A percentile compares a stretch with the other conserved stretches of the same genome.
Evolutionary conservation across 2,113 vertebrate species (phyloP).

Genomic region (Carlito syrichta): DNA sequence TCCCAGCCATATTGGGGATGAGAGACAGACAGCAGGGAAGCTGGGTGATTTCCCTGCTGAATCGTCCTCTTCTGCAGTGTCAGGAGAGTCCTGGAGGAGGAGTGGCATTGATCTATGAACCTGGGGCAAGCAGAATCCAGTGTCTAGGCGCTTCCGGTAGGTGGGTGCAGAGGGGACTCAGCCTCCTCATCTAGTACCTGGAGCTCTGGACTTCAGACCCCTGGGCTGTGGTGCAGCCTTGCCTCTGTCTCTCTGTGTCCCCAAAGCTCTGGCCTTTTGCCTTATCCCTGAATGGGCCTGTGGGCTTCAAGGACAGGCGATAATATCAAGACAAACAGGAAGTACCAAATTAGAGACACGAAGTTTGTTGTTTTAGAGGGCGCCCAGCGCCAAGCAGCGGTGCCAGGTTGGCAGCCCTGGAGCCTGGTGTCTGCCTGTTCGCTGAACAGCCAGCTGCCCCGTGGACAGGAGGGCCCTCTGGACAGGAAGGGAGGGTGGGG

Average conservation of each 20-base stretch:
- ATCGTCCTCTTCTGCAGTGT: not conserved
- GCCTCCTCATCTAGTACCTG: too few relatives aligned
- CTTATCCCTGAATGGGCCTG: not conserved
- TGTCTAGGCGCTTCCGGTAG: not conserved
- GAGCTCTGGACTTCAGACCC: not conserved
- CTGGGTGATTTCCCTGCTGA: not conserved
- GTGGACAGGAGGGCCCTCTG: not conserved
- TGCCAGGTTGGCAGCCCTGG: conserved; percentile 68
- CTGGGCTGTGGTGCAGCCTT: not conserved
- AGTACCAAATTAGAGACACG: conserved; percentile 70
- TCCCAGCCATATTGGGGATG: not conserved
- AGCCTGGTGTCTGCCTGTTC: conserved; percentile 33
- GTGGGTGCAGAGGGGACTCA: not conserved
- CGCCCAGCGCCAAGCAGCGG: conserved; percentile 60
- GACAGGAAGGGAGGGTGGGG: not conserved
- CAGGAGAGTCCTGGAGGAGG: not conserved
- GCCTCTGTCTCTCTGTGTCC: not conserved
- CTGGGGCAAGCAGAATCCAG: not conserved
- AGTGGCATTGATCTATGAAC: not conserved
- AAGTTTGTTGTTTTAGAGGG: conserved; percentile 69
- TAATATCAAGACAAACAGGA: conserved; percentile 74
- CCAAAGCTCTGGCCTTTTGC: conserved; percentile 3
- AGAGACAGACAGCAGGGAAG: not conserved
- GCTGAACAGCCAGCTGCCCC: not conserved
- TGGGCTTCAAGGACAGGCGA: conserved; percentile 61